Conservation (phyloP, 1,140 invertebrate genomes). For the Platyscapa corneri region DNA sequence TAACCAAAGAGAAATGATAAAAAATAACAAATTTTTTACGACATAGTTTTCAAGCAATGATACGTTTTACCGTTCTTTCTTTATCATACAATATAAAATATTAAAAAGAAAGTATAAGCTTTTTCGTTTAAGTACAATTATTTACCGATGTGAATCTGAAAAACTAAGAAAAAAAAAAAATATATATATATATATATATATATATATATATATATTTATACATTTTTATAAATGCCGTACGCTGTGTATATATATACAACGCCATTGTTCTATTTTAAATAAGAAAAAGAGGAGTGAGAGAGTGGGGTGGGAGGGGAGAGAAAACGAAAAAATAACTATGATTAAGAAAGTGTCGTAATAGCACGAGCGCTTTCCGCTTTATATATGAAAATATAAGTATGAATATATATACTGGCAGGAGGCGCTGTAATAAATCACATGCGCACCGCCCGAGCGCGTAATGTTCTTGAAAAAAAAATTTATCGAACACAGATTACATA, state of each 20-base stretch:
- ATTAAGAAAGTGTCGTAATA: slow-evolving; percentile 26
- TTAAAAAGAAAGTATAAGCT: not conserved
- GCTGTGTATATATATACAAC: not conserved
- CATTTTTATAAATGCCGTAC: slow-evolving; percentile 11
- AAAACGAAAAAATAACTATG: slow-evolving; percentile 23
- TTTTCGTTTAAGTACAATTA: not conserved
- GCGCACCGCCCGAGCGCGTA: slow-evolving; percentile 55
- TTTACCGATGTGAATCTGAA: not conserved
- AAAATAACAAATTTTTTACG: slow-evolving; percentile 27
- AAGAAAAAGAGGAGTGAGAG: not conserved
- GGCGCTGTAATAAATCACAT: slow-evolving; percentile 51
- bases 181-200: no score
- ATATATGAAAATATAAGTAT: slow-evolving; percentile 36
- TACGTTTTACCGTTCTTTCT: slow-evolving; percentile 7
- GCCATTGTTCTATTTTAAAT: not conserved
- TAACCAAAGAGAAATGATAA: slow-evolving; percentile 24
- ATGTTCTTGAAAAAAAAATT: slow-evolving; percentile 58
- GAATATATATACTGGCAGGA: slow-evolving; percentile 37
- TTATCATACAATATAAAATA: not conserved
- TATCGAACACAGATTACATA: slow-evolving; percentile 55
- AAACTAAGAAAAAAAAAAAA: not conserved
- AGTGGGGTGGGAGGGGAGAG: slow-evolving; percentile 19
- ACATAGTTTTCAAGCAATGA: slow-evolving; percentile 30
- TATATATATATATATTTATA: not conserved
- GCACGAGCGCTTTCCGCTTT: slow-evolving; percentile 34